A percentile compares a stretch with the other conserved stretches of the same genome.
Evolutionary conservation across 2,888 invertebrate species (phyloP).

Genomic region (Aleiodes alternator): DNA sequence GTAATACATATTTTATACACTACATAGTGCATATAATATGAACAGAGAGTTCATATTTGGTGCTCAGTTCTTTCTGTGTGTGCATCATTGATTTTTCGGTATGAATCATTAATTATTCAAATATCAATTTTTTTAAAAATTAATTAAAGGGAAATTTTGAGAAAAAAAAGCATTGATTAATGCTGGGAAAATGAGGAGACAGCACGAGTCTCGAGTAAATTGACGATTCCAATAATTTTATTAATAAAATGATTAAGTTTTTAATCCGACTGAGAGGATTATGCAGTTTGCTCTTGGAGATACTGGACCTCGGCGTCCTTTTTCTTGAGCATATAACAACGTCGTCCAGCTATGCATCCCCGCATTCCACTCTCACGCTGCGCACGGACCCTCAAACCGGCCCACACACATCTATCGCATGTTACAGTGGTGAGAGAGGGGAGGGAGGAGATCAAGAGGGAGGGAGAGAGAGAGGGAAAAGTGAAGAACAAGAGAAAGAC

Average conservation of each 20-base stretch:
- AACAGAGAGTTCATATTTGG: no score
- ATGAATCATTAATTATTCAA: no score
- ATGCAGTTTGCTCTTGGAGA: background rate
- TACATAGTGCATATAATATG: no score
- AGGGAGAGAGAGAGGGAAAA: constrained; percentile 31
- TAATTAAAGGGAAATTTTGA: no score
- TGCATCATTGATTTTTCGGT: no score
- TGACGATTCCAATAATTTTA: background rate
- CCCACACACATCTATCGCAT: constrained; percentile 66
- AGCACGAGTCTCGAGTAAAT: no score
- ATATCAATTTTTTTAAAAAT: no score
- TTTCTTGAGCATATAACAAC: constrained; percentile 52
- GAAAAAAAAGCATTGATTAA: no score
- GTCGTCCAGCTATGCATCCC: constrained; percentile 70
- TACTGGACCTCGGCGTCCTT: constrained; percentile 17
- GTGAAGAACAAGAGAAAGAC: constrained; percentile 49
- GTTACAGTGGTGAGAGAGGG: constrained; percentile 54
- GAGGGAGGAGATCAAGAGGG: constrained; percentile 36
- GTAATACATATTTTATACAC: no score
- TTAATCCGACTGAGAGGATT: background rate
- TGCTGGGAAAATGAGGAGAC: no score
- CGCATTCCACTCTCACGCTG: constrained; percentile 74
- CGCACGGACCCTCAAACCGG: constrained; percentile 55
- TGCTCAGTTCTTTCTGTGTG: no score
- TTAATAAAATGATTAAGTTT: constrained; percentile 20